These are phyloP conservation scores for Flexamia atlantica DNA, from an alignment of 2,888 invertebrate genomes.

Conservation along the genomic window DNA sequence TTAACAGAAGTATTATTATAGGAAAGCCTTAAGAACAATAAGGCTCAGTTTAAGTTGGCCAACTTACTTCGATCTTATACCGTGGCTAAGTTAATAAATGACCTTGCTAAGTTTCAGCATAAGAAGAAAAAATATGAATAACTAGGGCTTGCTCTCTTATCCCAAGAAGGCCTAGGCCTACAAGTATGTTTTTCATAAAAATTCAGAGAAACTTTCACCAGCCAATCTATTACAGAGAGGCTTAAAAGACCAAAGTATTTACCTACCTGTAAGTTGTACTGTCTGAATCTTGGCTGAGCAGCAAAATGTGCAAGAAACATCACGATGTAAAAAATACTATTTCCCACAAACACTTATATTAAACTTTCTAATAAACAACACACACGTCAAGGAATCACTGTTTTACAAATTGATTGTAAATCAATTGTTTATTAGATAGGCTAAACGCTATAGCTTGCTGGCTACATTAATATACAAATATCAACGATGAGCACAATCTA, in stretches of 20 bases:
- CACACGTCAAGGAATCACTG: slow-evolving; percentile 16
- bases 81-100: too few species aligned
- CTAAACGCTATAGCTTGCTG: slow-evolving; percentile 27
- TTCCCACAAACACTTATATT: not conserved
- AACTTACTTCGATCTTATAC: too few species aligned
- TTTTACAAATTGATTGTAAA: slow-evolving; percentile 13
- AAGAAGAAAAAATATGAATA: too few species aligned
- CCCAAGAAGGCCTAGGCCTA: too few species aligned
- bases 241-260: not conserved
- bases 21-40: too few species aligned
- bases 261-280: not conserved
- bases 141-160: too few species aligned
- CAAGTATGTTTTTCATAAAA: too few species aligned
- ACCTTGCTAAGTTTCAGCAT: too few species aligned
- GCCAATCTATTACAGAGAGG: not conserved
- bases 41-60: too few species aligned
- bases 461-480: slow-evolving; percentile 3
- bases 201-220: not conserved
- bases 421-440: slow-evolving; percentile 41
- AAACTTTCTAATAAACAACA: not conserved
- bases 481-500: not conserved
- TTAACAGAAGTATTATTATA: too few species aligned
- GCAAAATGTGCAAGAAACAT: not conserved
- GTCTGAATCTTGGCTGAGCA: not conserved
- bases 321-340: not conserved